Evolutionary conservation across 92 coral and sea anemone species (phyloP), one percentile per base, ranked within the genome.

Genomic region (Phenganax subtilis): DNA sequence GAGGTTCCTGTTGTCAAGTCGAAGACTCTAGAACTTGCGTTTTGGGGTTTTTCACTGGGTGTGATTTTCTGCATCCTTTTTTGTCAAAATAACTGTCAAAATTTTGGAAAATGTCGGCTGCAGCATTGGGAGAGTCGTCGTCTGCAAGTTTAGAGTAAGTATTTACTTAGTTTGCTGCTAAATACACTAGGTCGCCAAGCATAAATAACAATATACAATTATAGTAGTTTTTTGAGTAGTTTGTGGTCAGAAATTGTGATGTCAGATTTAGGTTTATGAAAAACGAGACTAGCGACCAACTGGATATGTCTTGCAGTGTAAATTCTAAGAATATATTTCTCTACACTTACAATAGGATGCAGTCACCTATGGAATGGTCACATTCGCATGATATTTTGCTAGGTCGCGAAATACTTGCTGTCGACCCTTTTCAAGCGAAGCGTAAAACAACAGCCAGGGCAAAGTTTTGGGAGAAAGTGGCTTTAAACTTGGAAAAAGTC

Each of bases 281-380:
- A n/a, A n/a, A n/a, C n/a, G n/a, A 66, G 72, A 66, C 72, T 8
- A 66, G 17, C 7, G 8, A 76, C 47, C 72, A 25, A 76, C 81
- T 55, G 44, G 7, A 55, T 76, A 57, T 76, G 10, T 15, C 17
- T 54, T 20, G 12, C 59, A 37, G 9, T 8, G 30, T n/a, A n/a
- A n/a, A n/a, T n/a, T n/a, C n/a, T n/a, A n/a, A n/a, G n/a, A n/a
- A n/a, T n/a, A 37, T 73, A 54, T 73, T 37, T 73, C 72, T 83
- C 29, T 12, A 56, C 60, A 55, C 56, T 55, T 81, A 55, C 86
- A 86, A 81, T 59, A 54, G 20, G 31, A 82, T n/a, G n/a, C n/a
- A 65, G 71, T 68, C 83, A 55, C 84, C 86, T 73, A 85, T 88
- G 88, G 86, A 88, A 62, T 88, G 86, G 90, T 17, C 90, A 14